These are phyloP conservation scores for Trichomycterus rosablanca DNA, from an alignment of 2,113 vertebrate genomes.

Conservation along the genomic window DNA sequence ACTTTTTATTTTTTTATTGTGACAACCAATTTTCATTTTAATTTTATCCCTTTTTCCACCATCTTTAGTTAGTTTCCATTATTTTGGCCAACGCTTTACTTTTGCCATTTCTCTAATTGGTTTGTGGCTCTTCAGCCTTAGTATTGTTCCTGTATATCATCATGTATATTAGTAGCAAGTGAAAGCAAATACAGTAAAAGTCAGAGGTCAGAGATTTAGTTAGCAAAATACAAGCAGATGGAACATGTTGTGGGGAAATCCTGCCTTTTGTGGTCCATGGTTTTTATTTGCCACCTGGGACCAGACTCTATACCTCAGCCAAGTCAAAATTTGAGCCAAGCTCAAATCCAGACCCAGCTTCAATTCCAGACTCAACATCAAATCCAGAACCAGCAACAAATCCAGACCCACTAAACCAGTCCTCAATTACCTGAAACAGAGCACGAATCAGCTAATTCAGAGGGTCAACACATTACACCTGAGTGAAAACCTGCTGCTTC, in stretches of 20 bases:
- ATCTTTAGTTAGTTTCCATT: too few relatives aligned
- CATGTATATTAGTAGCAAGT: constrained; percentile 8
- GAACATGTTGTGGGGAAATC: constrained; percentile 47
- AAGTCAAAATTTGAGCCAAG: constrained; percentile 25
- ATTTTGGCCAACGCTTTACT: too few relatives aligned
- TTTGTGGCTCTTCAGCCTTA: too few relatives aligned
- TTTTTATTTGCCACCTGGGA: constrained; percentile 36
- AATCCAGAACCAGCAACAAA: constrained; percentile 53
- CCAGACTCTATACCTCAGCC: constrained; percentile 54
- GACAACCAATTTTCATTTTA: too few relatives aligned
- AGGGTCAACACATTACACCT: neutral
- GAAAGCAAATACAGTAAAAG: constrained; percentile 5
- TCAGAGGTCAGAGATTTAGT: constrained; percentile 11
- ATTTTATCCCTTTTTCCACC: too few relatives aligned
- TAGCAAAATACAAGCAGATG: constrained; percentile 32
- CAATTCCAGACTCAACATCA: constrained; percentile 46
- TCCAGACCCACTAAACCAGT: constrained; percentile 58
- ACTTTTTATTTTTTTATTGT: too few relatives aligned
- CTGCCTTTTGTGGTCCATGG: constrained; percentile 54
- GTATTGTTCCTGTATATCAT: too few relatives aligned
- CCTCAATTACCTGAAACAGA: constrained; percentile 62
- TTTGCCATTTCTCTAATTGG: too few relatives aligned
- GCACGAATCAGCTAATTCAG: constrained; percentile 28
- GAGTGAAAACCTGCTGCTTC: too few relatives aligned
- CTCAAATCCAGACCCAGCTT: constrained; percentile 25